These are phyloP conservation scores for Amphipoea lucens DNA, from an alignment of 2,888 invertebrate species.

Conservation along the genomic window DNA sequence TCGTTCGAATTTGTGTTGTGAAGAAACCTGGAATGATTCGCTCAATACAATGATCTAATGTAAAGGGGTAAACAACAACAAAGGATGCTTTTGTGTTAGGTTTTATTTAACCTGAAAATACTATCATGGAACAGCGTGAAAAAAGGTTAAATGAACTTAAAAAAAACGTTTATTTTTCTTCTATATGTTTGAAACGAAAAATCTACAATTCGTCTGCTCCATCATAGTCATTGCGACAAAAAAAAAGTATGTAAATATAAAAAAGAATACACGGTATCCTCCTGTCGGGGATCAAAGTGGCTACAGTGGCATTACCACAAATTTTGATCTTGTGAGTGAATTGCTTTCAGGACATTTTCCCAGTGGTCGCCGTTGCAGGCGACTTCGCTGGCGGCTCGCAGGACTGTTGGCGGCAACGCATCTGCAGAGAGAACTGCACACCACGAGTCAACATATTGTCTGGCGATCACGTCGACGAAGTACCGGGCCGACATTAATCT, in stretches of 20 bases:
- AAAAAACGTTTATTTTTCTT: not conserved
- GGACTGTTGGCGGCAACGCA: slow-evolving; percentile 85
- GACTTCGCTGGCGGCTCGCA: slow-evolving; percentile 91
- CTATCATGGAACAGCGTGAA: slow-evolving; percentile 66
- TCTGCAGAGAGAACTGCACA: slow-evolving; percentile 91
- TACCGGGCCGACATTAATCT: slow-evolving; percentile 56
- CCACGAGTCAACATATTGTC: slow-evolving; percentile 87
- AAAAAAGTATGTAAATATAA: slow-evolving; percentile 75
- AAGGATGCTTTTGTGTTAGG: slow-evolving; percentile 75
- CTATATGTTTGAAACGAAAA: not conserved
- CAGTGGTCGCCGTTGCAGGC: slow-evolving; percentile 92
- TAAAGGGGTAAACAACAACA: slow-evolving; percentile 70
- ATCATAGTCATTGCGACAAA: slow-evolving; percentile 63
- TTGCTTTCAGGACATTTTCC: slow-evolving; percentile 92
- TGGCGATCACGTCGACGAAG: slow-evolving; percentile 66
- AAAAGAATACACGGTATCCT: slow-evolving; percentile 88
- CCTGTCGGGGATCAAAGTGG: slow-evolving; percentile 79
- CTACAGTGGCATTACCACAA: slow-evolving; percentile 89
- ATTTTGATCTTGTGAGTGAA: slow-evolving; percentile 89
- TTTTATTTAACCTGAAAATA: slow-evolving; percentile 77
- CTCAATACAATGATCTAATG: slow-evolving; percentile 65
- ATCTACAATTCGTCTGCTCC: slow-evolving; percentile 33
- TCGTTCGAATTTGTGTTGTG: slow-evolving; percentile 85
- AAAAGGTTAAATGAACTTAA: not conserved
- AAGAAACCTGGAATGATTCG: slow-evolving; percentile 85